Evolutionary conservation across 2,888 invertebrate species (phyloP).

Genomic region (Torymus aiolomorphi): DNA sequence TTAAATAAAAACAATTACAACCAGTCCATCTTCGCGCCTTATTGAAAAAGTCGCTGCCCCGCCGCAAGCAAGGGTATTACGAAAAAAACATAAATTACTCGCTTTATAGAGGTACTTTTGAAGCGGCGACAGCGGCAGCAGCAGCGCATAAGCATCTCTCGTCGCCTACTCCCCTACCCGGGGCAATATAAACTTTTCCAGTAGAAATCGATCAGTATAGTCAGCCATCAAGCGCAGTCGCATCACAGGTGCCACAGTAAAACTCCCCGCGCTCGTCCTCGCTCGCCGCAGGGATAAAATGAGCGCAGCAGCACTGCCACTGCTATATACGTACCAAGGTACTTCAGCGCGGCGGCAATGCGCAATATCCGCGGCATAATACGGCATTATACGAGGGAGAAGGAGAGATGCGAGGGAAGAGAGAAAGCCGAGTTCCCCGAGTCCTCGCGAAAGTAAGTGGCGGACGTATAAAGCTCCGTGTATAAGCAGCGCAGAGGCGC

Average conservation of each 20-base stretch:
- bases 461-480: not conserved
- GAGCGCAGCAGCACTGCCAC: too few relatives aligned
- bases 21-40: too few relatives aligned
- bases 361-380: slow-evolving; percentile 43
- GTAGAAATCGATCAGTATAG: slow-evolving; percentile 51
- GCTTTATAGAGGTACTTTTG: slow-evolving; percentile 22
- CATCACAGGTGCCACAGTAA: not conserved
- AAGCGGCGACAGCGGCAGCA: not conserved
- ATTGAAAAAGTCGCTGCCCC: too few relatives aligned
- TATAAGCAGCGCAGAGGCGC: slow-evolving; percentile 1
- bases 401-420: not conserved
- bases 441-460: slow-evolving; percentile 33
- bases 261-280: too few relatives aligned
- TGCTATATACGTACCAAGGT: too few relatives aligned
- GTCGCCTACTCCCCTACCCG: not conserved
- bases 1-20: too few relatives aligned
- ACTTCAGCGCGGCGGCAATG: slow-evolving; percentile 1
- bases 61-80: too few relatives aligned
- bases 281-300: slow-evolving; percentile 5
- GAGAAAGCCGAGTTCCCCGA: not conserved
- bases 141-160: not conserved
- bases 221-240: slow-evolving; percentile 39
- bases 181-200: slow-evolving; percentile 45
- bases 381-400: slow-evolving; percentile 29
- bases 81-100: slow-evolving; percentile 44